Evolutionary conservation across 2,113 vertebrate species (phyloP).

Genomic region (Talpa occidentalis): DNA sequence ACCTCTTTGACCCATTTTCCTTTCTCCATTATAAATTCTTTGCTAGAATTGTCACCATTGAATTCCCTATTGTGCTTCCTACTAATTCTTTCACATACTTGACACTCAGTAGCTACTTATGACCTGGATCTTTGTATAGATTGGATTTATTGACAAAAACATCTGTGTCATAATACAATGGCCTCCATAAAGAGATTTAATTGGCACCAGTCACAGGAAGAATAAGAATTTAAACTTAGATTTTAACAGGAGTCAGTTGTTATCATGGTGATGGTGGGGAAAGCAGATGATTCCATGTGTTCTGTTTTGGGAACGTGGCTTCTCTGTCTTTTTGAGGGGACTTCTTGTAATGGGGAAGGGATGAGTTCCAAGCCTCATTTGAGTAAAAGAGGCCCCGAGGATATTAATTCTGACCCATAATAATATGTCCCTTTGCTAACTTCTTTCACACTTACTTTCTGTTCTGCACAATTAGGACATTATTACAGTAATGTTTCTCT

Average conservation of each 20-base stretch:
- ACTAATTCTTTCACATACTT: background rate
- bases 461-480: conserved; percentile 60
- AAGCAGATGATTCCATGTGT: conserved; percentile 51
- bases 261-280: background rate
- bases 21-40: background rate
- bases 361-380: conserved; percentile 63
- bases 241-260: background rate
- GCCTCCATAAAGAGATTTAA: background rate
- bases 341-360: conserved; percentile 52
- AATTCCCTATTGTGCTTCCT: background rate
- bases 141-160: conserved; percentile 1
- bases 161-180: conserved; percentile 3
- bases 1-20: background rate
- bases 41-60: background rate
- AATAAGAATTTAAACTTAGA: background rate
- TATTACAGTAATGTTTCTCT: conserved; percentile 51
- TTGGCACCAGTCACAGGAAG: conserved; percentile 58
- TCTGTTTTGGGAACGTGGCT: conserved; percentile 58
- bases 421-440: conserved; percentile 59
- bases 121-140: conserved; percentile 28
- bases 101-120: conserved; percentile 16
- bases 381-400: conserved; percentile 56
- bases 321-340: background rate
- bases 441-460: conserved; percentile 68
- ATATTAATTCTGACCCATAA: conserved; percentile 65